A percentile compares a stretch with the other conserved stretches of the same genome.
Conservation (phyloP, 2,797 vertebrate genomes). For the Crypturellus tataupa region DNA sequence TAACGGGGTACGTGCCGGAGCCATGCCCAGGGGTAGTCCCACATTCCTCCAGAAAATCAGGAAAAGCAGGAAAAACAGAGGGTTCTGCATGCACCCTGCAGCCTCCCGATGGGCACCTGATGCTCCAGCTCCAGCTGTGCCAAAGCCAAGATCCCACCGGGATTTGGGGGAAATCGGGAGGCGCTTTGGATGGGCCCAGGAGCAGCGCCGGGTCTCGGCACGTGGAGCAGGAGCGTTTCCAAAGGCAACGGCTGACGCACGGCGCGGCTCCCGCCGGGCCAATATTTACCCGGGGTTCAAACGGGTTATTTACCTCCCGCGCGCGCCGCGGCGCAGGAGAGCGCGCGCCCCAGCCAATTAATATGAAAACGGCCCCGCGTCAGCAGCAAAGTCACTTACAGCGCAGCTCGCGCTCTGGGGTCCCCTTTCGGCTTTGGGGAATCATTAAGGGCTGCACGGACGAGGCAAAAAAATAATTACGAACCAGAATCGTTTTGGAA, state of each 20-base stretch:
- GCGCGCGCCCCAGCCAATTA: conserved; percentile 4
- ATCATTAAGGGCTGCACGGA: conserved; percentile 58
- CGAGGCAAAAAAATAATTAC: conserved; percentile 58
- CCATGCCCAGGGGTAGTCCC: neutral
- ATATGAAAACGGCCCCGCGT: conserved; percentile 11
- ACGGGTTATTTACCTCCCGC: conserved; percentile 60
- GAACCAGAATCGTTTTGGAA: neutral
- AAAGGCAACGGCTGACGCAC: conserved; percentile 55
- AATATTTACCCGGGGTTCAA: conserved; percentile 42
- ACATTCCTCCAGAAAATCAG: neutral
- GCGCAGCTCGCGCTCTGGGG: conserved; percentile 38
- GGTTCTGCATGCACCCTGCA: no score
- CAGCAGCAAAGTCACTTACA: conserved; percentile 30
- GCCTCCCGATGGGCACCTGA: accelerated
- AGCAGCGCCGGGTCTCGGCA: conserved; percentile 59
- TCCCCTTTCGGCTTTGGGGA: conserved; percentile 68
- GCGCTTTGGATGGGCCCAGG: neutral
- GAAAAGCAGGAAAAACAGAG: no score
- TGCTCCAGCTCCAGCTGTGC: neutral
- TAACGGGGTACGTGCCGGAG: neutral
- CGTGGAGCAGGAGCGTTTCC: conserved; percentile 20
- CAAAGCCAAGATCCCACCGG: neutral
- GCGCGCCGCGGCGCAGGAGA: neutral
- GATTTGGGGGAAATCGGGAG: accelerated
- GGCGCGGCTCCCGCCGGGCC: conserved; percentile 32